Conservation (phyloP, 1,140 invertebrate species). For the Camponotus pennsylvanicus region DNA sequence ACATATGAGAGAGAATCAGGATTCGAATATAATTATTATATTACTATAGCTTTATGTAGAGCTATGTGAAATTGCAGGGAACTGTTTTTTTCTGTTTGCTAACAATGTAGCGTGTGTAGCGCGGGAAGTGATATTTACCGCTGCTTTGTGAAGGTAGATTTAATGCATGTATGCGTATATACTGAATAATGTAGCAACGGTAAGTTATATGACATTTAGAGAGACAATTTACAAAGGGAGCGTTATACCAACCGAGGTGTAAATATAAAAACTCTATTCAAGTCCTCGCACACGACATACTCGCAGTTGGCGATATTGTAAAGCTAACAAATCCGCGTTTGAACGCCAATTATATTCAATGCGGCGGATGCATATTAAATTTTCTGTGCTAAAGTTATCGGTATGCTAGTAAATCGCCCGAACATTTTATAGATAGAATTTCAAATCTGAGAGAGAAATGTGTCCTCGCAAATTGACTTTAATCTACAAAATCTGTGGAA, state of each 20-base stretch:
- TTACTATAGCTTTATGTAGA: conserved; percentile 9
- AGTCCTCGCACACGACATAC: not conserved
- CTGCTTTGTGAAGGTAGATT: conserved; percentile 57
- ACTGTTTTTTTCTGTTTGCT: conserved; percentile 50
- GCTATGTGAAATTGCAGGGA: conserved; percentile 28
- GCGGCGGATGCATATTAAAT: conserved; percentile 10
- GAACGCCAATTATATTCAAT: conserved; percentile 41
- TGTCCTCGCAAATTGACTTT: not conserved
- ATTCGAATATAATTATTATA: conserved; percentile 34
- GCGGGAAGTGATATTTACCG: conserved; percentile 61
- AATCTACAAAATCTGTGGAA: not conserved
- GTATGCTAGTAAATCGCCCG: not conserved
- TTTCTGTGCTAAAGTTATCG: conserved; percentile 8
- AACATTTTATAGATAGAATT: conserved; percentile 24
- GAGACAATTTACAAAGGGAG: conserved; percentile 59
- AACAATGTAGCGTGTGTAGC: conserved; percentile 46
- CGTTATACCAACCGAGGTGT: conserved; percentile 27
- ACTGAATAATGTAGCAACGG: conserved; percentile 47
- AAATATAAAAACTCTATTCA: conserved; percentile 56
- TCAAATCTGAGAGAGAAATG: not conserved
- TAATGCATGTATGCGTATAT: conserved; percentile 57
- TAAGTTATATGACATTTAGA: conserved; percentile 62
- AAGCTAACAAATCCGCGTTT: conserved; percentile 41
- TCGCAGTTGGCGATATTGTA: conserved; percentile 21
- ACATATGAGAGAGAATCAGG: conserved; percentile 11